phyloP scores from a whole-genome alignment of 1,140 invertebrate species.

The Phenacoccus solenopsis region DNA sequence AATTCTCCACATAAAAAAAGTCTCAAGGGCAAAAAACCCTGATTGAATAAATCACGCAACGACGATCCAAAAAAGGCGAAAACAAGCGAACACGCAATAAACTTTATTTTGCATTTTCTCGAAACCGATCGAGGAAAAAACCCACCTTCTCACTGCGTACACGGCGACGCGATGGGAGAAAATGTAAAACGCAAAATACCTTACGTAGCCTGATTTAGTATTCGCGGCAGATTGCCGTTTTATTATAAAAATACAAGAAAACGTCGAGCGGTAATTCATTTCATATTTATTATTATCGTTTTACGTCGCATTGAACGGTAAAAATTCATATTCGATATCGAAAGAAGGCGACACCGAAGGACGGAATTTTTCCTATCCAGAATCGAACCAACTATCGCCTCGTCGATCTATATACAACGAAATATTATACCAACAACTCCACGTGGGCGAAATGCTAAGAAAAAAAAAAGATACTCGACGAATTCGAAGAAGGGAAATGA shows the following conservation, averaged over 20 bases:
- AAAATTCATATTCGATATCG: not conserved
- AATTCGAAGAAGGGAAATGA: not conserved
- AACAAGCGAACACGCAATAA: not conserved
- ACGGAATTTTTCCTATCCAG: not conserved
- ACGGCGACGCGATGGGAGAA: not conserved
- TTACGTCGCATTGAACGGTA: not conserved
- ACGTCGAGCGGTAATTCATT: conserved; percentile 1
- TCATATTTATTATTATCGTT: conserved; percentile 3
- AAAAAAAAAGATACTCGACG: not conserved
- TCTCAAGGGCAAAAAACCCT: too few species aligned
- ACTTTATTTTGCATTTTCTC: not conserved
- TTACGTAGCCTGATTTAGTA: not conserved
- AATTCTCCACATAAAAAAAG: too few species aligned
- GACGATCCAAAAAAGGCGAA: not conserved
- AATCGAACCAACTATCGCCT: not conserved
- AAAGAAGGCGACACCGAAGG: too few species aligned
- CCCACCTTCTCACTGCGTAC: not conserved
- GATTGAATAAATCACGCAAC: too few species aligned
- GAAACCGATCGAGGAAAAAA: too few species aligned
- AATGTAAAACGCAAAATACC: not conserved
- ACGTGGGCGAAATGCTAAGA: not conserved
- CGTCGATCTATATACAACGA: not conserved
- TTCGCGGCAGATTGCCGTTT: not conserved
- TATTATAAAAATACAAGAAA: conserved; percentile 4
- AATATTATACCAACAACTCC: not conserved